These are phyloP conservation scores for Labeo rohita DNA, from an alignment of 2,113 vertebrate genomes.

Conservation along the genomic window DNA sequence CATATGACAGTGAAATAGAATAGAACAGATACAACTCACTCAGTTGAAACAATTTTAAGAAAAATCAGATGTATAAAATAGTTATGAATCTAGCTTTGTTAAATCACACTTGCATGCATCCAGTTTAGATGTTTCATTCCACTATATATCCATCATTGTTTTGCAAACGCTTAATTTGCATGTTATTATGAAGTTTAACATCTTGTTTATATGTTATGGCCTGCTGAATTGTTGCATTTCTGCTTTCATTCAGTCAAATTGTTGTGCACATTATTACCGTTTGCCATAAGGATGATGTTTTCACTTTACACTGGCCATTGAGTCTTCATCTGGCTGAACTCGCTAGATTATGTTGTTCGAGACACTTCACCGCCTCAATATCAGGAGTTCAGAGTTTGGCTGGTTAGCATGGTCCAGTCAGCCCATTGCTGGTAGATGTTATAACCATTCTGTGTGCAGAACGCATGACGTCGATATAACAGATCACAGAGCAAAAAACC, in stretches of 20 bases:
- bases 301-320: too few relatives aligned
- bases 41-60: too few relatives aligned
- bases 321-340: background rate
- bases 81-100: too few relatives aligned
- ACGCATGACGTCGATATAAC: background rate
- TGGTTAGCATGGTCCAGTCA: slow-evolving; percentile 4
- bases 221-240: background rate
- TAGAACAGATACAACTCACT: background rate
- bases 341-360: background rate
- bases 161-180: background rate
- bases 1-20: background rate
- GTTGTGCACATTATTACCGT: background rate
- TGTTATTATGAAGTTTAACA: background rate
- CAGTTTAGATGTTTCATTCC: background rate
- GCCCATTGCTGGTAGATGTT: background rate
- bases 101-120: too few relatives aligned
- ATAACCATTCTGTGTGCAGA: background rate
- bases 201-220: background rate
- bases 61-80: too few relatives aligned
- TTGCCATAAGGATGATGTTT: background rate
- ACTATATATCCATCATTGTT: background rate
- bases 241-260: background rate
- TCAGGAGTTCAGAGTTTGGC: background rate
- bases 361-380: background rate
- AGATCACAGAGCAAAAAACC: background rate